Conservation (phyloP, 2,113 vertebrate species). For the Ibidorhyncha struthersii region DNA sequence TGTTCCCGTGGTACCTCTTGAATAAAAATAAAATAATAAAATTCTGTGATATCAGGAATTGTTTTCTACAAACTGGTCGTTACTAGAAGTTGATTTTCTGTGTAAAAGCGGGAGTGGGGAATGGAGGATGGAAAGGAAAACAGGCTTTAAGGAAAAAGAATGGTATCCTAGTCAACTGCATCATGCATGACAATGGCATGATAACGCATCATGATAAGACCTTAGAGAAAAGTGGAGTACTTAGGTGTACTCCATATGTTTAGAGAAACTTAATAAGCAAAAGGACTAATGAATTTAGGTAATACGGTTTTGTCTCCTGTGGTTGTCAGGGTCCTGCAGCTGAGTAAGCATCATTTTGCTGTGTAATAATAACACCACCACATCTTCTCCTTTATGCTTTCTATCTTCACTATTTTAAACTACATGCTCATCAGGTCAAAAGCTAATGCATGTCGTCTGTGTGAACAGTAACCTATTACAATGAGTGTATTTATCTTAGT, state of each 20-base stretch:
- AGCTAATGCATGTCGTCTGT: constrained; percentile 40
- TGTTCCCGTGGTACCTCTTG: background rate
- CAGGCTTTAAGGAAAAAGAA: background rate
- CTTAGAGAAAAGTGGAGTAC: background rate
- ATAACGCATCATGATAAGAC: background rate
- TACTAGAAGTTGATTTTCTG: background rate
- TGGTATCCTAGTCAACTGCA: background rate
- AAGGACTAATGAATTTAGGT: constrained; percentile 6
- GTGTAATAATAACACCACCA: background rate
- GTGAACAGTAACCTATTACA: background rate
- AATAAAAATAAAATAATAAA: background rate
- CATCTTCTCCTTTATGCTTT: background rate
- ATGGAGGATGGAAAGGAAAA: background rate
- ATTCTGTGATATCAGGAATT: background rate
- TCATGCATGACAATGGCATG: background rate
- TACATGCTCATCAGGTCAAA: background rate
- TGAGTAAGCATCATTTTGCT: background rate
- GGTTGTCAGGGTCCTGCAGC: background rate
- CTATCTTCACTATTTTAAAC: background rate
- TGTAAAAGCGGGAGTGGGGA: background rate
- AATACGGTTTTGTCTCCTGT: background rate
- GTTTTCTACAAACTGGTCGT: background rate
- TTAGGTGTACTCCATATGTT: constrained; percentile 8
- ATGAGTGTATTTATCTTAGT: background rate
- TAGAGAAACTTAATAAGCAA: background rate